Base-by-base conservation (phyloP, 92 coral and sea anemone species). In the Pocillopora grandis region DNA sequence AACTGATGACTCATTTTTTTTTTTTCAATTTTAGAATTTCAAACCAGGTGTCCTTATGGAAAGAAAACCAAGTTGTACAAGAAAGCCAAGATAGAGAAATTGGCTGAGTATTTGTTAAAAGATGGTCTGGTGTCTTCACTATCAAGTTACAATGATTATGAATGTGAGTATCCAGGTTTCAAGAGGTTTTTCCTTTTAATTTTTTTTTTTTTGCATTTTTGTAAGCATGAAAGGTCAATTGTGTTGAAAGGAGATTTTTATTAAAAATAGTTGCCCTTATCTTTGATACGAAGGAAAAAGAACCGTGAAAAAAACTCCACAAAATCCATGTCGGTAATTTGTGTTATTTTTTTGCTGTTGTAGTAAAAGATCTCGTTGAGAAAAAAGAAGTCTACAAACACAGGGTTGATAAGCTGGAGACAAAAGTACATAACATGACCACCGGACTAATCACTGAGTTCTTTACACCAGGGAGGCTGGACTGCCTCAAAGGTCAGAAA, bases 51-150 rank as follows among this genome's bases (percentile, higher is more conserved):
- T 71, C 98, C 99, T 10, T 90, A 76, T 84, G 99, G 99, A 75
- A 94, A 97, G 93, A 93, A 93, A 76, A 94, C 98, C n/a, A 97
- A 91, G 56, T 87, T 97, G 84, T 97, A 92, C 98, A 94, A 97
- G 91, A 94, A 92, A 85, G 98, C 98, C 35, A 97, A 91, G 77
- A 90, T 92, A 35, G 99, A 97, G 89, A 94, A 97, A 87, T 94
- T 97, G 70, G 99, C 99, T 8, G 99, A 97, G 77, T 97, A 97
- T 71, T 93, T 97, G 62, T 84, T 95, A 35, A 97, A 97, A 65
- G 99, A 97, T 87, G 99, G 99, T 27, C 90, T 94, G 15, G 88
- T 88, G 81, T 94, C 95, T 35, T 65, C 92, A 49, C 89, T 96
- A 60, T 86, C 97, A 18, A 83, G 87, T 37, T 95, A 90, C 81